Base-by-base conservation (phyloP, 2,888 invertebrate genomes). In the Reticulitermes lucifugus region DNA sequence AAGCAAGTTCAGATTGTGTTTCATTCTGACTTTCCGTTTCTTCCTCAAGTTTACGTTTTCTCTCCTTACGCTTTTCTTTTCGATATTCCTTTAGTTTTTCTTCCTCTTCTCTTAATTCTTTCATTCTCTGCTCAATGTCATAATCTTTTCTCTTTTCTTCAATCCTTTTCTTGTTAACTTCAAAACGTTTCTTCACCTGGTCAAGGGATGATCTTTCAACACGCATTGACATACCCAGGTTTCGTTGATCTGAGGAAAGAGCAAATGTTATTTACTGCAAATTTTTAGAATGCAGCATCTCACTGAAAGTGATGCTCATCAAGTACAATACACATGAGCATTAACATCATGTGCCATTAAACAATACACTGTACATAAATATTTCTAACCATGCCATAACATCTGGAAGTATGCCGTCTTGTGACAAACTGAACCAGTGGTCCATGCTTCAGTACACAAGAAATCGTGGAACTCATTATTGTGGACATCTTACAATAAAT, bases 161-260 rank as follows among this genome's bases (percentile, higher is more conserved):
- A 89, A 96, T 92, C 92, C 98, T 98, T 89, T 96, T 96, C 91
- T 99, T 99, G 90, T 99, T 98, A 51, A 94, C 90, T 88, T 97
- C 96, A 92, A 99, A 98, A 87, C 99, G 93, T 87, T 97, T 96
- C 91, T 97, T 98, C 10, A 96, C 97, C 91, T 99, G 98, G 88
- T 99, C 98, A 83, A 99, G 92, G 22, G 97, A 95, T 88, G 98
- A 98, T 86, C 98, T 93, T 91, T 99, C 99, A 86, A 99, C 96
- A 90, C 97, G 95, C 99, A 99, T 99, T 14, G 98, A 98, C 99
- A 99, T 99, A 65, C 99, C 99, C 91, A 99, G 93, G 93, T 99
- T 99, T 86, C 98, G 93, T 91, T 99, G 99, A 94, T 99, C 94
- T 94, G 89, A 77, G 89, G 89, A 86, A 84, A 86, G 87, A 82